Conservation (phyloP, 1,140 invertebrate genomes). For the Sweltsa coloradensis region DNA sequence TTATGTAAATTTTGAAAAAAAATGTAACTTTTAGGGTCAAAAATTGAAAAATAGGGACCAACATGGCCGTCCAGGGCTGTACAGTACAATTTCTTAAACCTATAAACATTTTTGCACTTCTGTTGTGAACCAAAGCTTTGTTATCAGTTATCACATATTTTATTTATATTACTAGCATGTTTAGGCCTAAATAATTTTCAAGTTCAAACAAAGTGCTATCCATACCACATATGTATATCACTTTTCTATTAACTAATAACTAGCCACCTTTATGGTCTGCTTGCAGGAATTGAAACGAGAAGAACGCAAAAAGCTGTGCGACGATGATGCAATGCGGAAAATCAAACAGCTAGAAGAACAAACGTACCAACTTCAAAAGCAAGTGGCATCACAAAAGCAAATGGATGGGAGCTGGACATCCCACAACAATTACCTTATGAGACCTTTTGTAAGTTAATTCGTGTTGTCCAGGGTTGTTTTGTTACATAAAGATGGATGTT, state of each 20-base stretch:
- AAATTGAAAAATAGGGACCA: too few relatives aligned
- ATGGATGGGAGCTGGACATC: constrained; percentile 37
- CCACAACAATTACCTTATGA: constrained; percentile 13
- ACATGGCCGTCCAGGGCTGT: too few relatives aligned
- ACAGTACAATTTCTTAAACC: too few relatives aligned
- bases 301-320: constrained; percentile 81
- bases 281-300: constrained; percentile 87
- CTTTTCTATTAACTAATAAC: too few relatives aligned
- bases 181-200: background rate
- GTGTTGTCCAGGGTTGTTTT: too few relatives aligned
- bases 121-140: too few relatives aligned
- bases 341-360: constrained; percentile 92
- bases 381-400: constrained; percentile 74
- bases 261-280: too few relatives aligned
- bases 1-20: too few relatives aligned
- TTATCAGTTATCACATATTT: too few relatives aligned
- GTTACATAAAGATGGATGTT: too few relatives aligned
- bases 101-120: too few relatives aligned
- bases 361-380: constrained; percentile 69
- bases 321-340: constrained; percentile 88
- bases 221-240: background rate
- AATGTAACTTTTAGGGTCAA: too few relatives aligned
- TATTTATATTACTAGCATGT: background rate
- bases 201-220: background rate
- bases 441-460: constrained; percentile 17